Base-by-base conservation (phyloP, 2,113 vertebrate genomes). In the Myanophis thanlyinensis region DNA sequence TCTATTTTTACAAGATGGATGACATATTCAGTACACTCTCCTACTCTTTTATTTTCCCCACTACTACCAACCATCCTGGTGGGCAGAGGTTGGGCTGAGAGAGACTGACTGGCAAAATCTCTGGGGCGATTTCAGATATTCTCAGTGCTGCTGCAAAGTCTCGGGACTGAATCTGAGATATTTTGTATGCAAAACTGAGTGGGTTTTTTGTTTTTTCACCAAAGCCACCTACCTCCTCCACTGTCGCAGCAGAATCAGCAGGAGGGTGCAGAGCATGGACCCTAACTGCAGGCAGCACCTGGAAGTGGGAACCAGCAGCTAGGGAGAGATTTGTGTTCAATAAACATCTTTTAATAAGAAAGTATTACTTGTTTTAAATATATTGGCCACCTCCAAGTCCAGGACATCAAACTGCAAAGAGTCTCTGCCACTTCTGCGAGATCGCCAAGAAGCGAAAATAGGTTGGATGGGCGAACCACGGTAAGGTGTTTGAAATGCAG, bases 221-320 rank as follows among this genome's bases (percentile, higher is more conserved):
- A 1, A 52, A 90, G 93, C 48, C 46, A 96, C 97, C 92, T 46
- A 99, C 99, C 98, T 98, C 94, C 98, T 98, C 99, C 99, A 99
- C 94, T 99, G 98, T 92, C 98, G 99, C 49, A 99, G 98, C 67
- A 99, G 98, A 96, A 99, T 97, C 25, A 99, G 97, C 10, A 99
- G 98, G 54, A 99, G 97, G 0, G 99, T 99, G 67, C 98, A 98
- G 53, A 98, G 97, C 99, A 99, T 99, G 94, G 99, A 99, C 0
- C 99, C 99, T 2, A 99, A 97, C 44, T 98, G 98, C 80, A 99
- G 97, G 93, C 99, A 99, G 90, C 97, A 97, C 25, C 97, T 97
- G 0, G 99, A 99, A 91, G 91, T 94, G 1, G 98, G 97, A 59
- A 98, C 98, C 20, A 98, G 97, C 88, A 99, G 97, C 99, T 99